Percentiles rank a stretch among this genome's conserved stretches.
Evolutionary conservation across 2,888 invertebrate species (phyloP).

Genomic region (Cerastis rubricosa): DNA sequence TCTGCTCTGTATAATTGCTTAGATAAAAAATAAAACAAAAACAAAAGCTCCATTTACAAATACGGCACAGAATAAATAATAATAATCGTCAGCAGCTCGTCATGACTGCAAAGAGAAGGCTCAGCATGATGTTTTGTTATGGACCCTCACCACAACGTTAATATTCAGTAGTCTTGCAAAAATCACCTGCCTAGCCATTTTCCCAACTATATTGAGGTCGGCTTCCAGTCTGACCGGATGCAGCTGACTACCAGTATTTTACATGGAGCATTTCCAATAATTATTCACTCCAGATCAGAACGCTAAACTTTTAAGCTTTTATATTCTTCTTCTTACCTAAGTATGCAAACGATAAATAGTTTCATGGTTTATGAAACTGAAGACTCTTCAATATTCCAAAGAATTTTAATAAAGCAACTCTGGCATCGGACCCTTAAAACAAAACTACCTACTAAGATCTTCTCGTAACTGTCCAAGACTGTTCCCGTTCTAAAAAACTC

Average conservation of each 20-base stretch:
- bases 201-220: no score
- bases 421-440: conserved; percentile 31
- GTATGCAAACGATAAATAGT: conserved; percentile 12
- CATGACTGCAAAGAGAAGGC: background rate
- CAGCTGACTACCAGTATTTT: no score
- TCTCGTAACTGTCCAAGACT: conserved; percentile 19
- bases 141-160: no score
- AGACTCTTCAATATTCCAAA: conserved; percentile 5
- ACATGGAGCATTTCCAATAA: no score
- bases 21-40: background rate
- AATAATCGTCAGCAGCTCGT: background rate
- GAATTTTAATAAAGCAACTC: conserved; percentile 43
- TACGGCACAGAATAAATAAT: no score
- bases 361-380: conserved; percentile 2
- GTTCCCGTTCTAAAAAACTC: conserved; percentile 48
- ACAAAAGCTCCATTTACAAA: background rate
- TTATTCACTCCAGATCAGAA: background rate
- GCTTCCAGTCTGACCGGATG: no score
- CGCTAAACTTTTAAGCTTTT: background rate
- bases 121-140: background rate
- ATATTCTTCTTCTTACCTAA: background rate
- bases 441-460: conserved; percentile 40
- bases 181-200: no score
- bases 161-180: no score
- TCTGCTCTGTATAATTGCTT: no score